Evolutionary conservation across 2,888 invertebrate genomes (phyloP).

Genomic region (Chalcis sispes): DNA sequence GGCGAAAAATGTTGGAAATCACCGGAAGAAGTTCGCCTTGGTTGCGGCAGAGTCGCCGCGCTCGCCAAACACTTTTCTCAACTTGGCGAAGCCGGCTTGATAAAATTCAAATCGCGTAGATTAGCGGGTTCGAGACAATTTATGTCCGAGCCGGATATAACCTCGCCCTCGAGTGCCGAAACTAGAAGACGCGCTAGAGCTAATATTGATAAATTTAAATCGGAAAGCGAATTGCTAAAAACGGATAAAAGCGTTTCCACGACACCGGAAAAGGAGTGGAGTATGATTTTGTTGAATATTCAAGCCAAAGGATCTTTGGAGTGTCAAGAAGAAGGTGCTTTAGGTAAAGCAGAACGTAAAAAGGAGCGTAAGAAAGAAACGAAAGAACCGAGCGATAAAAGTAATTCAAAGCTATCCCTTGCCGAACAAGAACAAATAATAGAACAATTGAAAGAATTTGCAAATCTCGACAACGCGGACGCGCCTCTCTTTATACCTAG

Average conservation of each 20-base stretch:
- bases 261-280: slow-evolving; percentile 67
- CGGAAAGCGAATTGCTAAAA: slow-evolving; percentile 68
- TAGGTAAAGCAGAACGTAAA: slow-evolving; percentile 7
- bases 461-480: slow-evolving; percentile 69
- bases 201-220: slow-evolving; percentile 63
- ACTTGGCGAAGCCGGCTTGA: slow-evolving; percentile 73
- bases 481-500: slow-evolving; percentile 67
- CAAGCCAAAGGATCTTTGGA: slow-evolving; percentile 59
- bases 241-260: slow-evolving; percentile 63
- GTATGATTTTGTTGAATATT: slow-evolving; percentile 68
- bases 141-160: slow-evolving; percentile 74
- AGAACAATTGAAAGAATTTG: slow-evolving; percentile 71
- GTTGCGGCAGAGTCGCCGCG: slow-evolving; percentile 84
- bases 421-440: slow-evolving; percentile 70
- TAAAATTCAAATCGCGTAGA: slow-evolving; percentile 68
- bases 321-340: slow-evolving; percentile 41
- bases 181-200: slow-evolving; percentile 56
- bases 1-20: slow-evolving; percentile 82
- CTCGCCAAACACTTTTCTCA: slow-evolving; percentile 82
- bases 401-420: slow-evolving; percentile 66
- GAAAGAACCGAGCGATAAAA: slow-evolving; percentile 27
- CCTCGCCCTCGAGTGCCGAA: slow-evolving; percentile 62
- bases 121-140: slow-evolving; percentile 66
- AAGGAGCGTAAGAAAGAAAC: slow-evolving; percentile 31
- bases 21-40: slow-evolving; percentile 83